A percentile compares a stretch with the other conserved stretches of the same genome.
Evolutionary conservation across 2,888 invertebrate genomes (phyloP).

Genomic region (Andrena marginata): DNA sequence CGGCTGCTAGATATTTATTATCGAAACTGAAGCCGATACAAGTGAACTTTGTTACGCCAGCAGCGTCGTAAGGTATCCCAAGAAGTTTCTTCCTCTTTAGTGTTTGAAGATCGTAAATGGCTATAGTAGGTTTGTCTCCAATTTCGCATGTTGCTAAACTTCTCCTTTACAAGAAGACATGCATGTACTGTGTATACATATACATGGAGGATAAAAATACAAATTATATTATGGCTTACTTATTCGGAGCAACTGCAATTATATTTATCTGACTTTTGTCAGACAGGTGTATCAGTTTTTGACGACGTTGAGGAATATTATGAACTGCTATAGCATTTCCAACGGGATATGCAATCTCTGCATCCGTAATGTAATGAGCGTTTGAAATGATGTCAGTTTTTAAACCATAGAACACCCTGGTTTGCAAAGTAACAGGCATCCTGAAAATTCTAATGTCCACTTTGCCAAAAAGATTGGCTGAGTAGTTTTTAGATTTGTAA

Average conservation of each 20-base stretch:
- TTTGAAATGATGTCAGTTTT: conserved; percentile 89
- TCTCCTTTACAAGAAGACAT: conserved; percentile 84
- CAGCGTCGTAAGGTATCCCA: conserved; percentile 88
- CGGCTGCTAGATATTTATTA: conserved; percentile 91
- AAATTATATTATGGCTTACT: conserved; percentile 85
- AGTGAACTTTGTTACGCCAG: conserved; percentile 88
- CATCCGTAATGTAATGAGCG: conserved; percentile 90
- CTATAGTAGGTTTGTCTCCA: conserved; percentile 89
- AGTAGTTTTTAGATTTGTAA: background rate
- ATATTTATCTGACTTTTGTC: conserved; percentile 89
- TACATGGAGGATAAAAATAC: background rate
- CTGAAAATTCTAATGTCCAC: background rate
- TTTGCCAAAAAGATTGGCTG: background rate
- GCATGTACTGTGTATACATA: background rate
- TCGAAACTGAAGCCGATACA: conserved; percentile 93
- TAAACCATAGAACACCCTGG: conserved; percentile 88
- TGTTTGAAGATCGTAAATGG: conserved; percentile 90
- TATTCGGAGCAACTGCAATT: conserved; percentile 89
- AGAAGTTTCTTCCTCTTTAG: conserved; percentile 90
- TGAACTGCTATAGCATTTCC: conserved; percentile 92
- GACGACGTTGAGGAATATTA: conserved; percentile 90
- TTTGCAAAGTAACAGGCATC: conserved; percentile 86
- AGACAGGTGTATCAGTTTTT: conserved; percentile 90
- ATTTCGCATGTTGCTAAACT: conserved; percentile 89
- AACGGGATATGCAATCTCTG: conserved; percentile 92